Conservation (phyloP, 2,113 vertebrate species). For the Willisornis vidua region DNA sequence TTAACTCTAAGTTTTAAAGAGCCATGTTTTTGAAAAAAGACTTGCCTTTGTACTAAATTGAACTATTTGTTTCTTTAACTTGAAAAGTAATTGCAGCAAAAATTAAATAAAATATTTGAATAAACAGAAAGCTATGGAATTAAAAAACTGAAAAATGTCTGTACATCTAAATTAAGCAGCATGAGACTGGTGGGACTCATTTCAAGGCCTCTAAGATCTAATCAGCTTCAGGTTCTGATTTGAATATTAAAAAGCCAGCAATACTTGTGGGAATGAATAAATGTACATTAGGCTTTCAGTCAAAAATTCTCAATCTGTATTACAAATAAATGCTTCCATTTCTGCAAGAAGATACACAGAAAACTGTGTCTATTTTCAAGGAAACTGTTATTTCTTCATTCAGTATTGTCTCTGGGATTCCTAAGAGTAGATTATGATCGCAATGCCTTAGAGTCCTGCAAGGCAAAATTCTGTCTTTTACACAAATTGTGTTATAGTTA, state of each 20-base stretch:
- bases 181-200: background rate
- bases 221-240: background rate
- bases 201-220: slow-evolving; percentile 50
- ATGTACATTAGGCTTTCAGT: background rate
- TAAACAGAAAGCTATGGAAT: slow-evolving; percentile 33
- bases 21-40: slow-evolving; percentile 11
- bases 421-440: background rate
- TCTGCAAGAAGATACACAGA: background rate
- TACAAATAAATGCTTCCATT: background rate
- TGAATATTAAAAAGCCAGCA: slow-evolving; percentile 34
- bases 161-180: background rate
- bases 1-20: slow-evolving; percentile 9
- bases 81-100: background rate
- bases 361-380: background rate
- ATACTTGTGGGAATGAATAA: slow-evolving; percentile 34
- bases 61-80: background rate
- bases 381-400: background rate
- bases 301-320: background rate
- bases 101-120: slow-evolving; percentile 10
- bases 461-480: background rate
- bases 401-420: background rate
- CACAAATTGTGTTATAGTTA: background rate
- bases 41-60: background rate
- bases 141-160: background rate
- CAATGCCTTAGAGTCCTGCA: background rate